A percentile compares a stretch with the other conserved stretches of the same genome.
Evolutionary conservation across 1,140 invertebrate genomes (phyloP).

Genomic region (Venustaconcha ellipsiformis): DNA sequence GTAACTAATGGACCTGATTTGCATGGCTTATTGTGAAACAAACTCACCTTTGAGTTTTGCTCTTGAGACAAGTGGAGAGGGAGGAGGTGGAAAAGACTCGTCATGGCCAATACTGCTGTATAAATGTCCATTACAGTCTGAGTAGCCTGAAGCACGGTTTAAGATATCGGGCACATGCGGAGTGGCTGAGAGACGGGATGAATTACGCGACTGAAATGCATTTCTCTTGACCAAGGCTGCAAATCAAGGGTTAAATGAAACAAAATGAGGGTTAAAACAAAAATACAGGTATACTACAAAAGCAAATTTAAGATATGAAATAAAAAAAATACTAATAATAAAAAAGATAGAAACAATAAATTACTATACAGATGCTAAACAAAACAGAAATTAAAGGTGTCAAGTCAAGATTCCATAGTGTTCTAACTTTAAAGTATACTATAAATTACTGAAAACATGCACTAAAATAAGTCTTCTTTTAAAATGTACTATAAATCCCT

Average conservation of each 20-base stretch:
- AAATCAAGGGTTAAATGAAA: no score
- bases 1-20: no score
- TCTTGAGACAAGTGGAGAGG: constrained; percentile 30
- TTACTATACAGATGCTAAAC: neutral
- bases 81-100: constrained; percentile 55
- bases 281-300: neutral
- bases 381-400: no score
- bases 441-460: no score
- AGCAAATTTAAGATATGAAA: constrained; percentile 6
- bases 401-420: no score
- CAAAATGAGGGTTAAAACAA: constrained; percentile 3
- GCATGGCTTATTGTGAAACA: no score
- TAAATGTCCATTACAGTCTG: constrained; percentile 24
- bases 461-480: no score
- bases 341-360: neutral
- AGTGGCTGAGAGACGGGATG: constrained; percentile 2
- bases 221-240: neutral
- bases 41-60: no score
- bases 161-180: constrained; percentile 39
- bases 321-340: neutral
- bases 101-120: constrained; percentile 48
- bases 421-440: no score
- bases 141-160: constrained; percentile 27
- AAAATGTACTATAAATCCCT: no score
- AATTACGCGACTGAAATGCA: neutral